phyloP scores from a whole-genome alignment of 2,797 vertebrate species.

The Crocidura indochinensis region DNA sequence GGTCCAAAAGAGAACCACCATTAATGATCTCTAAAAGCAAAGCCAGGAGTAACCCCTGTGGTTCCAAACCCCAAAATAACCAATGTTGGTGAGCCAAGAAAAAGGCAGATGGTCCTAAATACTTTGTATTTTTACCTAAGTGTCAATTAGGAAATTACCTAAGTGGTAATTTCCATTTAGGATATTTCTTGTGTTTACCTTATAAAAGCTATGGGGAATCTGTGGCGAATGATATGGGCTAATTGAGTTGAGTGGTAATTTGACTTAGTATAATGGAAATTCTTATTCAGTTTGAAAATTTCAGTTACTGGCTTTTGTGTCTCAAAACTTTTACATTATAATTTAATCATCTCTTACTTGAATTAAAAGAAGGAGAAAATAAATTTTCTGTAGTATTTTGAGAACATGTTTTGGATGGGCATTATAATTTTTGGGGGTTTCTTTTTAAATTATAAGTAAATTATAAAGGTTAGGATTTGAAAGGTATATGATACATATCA shows the following conservation, averaged over 20 bases:
- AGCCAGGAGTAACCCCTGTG: too few relatives aligned
- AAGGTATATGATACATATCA: background rate
- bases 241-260: background rate
- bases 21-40: too few relatives aligned
- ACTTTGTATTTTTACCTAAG: background rate
- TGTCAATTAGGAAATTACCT: too few relatives aligned
- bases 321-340: background rate
- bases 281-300: background rate
- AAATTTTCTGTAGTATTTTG: background rate
- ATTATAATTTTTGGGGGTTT: background rate
- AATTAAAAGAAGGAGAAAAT: conserved; percentile 4
- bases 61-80: background rate
- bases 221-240: background rate
- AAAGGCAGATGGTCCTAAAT: background rate
- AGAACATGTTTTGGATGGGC: background rate
- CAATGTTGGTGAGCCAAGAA: background rate
- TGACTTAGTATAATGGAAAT: background rate
- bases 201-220: background rate
- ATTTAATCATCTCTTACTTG: background rate
- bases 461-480: conserved; percentile 19
- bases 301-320: conserved; percentile 1
- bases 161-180: background rate
- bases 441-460: conserved; percentile 54
- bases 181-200: background rate
- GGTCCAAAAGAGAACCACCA: too few relatives aligned